Evolutionary conservation across 2,113 vertebrate genomes (phyloP).

Genomic region (Pseudorasbora parva): DNA sequence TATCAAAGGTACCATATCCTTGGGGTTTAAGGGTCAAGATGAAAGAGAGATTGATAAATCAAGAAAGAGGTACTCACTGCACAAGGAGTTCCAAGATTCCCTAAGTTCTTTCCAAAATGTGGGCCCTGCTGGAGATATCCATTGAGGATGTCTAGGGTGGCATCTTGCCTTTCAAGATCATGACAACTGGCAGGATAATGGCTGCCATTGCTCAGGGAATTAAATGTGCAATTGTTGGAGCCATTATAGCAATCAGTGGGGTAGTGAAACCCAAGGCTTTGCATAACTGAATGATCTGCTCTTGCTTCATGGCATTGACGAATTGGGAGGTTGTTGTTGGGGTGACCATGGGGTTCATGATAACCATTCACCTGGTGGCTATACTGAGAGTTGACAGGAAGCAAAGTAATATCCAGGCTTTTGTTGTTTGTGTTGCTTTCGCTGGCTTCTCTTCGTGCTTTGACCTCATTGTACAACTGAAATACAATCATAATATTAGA

Average conservation of each 20-base stretch:
- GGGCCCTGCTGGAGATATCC: conserved; percentile 71
- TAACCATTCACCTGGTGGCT: conserved; percentile 51
- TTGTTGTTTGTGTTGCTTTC: conserved; percentile 68
- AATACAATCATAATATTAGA: conserved; percentile 48
- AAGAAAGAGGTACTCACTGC: conserved; percentile 76
- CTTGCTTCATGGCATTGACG: neutral
- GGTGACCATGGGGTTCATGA: conserved; percentile 54
- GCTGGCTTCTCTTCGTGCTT: conserved; percentile 85
- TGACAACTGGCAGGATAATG: conserved; percentile 53
- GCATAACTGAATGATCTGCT: conserved; percentile 30
- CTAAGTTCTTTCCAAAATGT: conserved; percentile 57
- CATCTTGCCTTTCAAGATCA: conserved; percentile 61
- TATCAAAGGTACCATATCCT: conserved; percentile 17
- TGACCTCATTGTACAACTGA: conserved; percentile 94
- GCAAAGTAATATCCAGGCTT: conserved; percentile 68
- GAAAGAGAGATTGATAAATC: neutral
- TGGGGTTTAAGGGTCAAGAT: neutral
- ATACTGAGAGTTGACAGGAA: conserved; percentile 63
- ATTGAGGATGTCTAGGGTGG: conserved; percentile 71
- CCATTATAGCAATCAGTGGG: conserved; percentile 23
- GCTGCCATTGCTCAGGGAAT: conserved; percentile 59
- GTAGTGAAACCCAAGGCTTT: conserved; percentile 57
- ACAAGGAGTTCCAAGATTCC: conserved; percentile 78
- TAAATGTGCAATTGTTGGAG: conserved; percentile 26
- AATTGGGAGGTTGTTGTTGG: neutral